Evolutionary conservation across 2,113 vertebrate genomes (phyloP).

Genomic region (Trichechus manatus): DNA sequence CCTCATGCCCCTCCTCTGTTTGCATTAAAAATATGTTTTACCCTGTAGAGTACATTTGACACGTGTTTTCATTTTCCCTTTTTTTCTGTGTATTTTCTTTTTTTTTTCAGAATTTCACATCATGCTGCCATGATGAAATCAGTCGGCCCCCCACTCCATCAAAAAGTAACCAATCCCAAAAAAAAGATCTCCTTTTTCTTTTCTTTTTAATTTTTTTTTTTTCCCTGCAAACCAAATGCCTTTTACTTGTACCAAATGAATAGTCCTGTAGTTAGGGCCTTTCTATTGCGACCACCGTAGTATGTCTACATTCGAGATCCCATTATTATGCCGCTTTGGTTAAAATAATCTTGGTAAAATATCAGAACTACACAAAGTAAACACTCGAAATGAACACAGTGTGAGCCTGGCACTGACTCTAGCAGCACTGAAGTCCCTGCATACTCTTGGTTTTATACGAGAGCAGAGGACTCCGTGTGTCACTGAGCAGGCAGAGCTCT

Average conservation of each 20-base stretch:
- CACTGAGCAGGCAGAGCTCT: neutral
- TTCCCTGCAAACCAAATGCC: neutral
- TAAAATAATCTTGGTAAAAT: neutral
- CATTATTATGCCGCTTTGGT: neutral
- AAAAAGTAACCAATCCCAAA: neutral
- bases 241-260: slow-evolving; percentile 1
- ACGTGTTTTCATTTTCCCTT: neutral
- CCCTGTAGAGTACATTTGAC: neutral
- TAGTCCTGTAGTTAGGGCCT: neutral
- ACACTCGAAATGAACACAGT: neutral
- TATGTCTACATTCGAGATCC: neutral
- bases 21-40: slow-evolving; percentile 51
- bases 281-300: neutral
- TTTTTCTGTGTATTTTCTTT: neutral
- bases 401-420: neutral
- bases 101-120: slow-evolving; percentile 51
- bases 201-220: neutral
- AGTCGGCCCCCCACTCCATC: neutral
- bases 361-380: neutral
- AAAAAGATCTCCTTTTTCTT: neutral
- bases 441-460: neutral
- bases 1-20: neutral
- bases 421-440: neutral
- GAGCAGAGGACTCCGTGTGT: neutral
- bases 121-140: neutral